Base-by-base conservation (phyloP, 92 coral and sea anemone genomes). In the Zoanthus sansibaricus region DNA sequence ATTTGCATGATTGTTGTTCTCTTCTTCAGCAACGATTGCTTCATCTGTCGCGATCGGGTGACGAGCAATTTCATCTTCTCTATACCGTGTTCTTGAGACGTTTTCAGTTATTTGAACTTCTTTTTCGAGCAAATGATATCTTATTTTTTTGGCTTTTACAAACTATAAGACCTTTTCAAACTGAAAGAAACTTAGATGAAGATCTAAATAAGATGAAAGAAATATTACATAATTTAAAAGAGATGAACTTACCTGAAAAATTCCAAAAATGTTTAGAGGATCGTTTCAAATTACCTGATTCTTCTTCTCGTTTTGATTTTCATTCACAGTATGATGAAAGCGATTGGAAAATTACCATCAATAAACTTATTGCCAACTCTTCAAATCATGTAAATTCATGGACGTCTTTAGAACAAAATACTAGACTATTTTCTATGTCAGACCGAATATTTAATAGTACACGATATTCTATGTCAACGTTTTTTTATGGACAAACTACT, bases 261-360 rank as follows among this genome's bases (percentile, higher is more conserved):
- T 30, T 31, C 15, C 32, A 66, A 17, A 66, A 18, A 6, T 66
- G 71, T n/a, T 5, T 66, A n/a, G 37, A n/a, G 6, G 71, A 66
- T 66, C 71, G 71, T 5, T 66, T 66, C 32, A 66, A 66, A 20
- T 66, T 66, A 66, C 71, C 71, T 11, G 71, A 66, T n/a, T n/a
- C 71, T n/a, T 66, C 71, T 25, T 4, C 31, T 62, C 11, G 17
- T n/a, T 17, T 37, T 37, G 42, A 37, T 37, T 37, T 2, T 37
- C 42, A 2, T 17, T 66, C n/a, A 5, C 70, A 54, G 59, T 15
- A 54, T 12, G 15, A 56, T 4, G 58, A 52, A 52, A 52, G 58
- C 15, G 58, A 52, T 52, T 52, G 58, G 58, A 52, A 52, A 6
- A 52, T 52, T 6, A 52, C 58, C 58, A 52, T 52, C 58, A 52